Evolutionary conservation across 2,797 vertebrate species (phyloP).

Genomic region (Syncerus caffer): DNA sequence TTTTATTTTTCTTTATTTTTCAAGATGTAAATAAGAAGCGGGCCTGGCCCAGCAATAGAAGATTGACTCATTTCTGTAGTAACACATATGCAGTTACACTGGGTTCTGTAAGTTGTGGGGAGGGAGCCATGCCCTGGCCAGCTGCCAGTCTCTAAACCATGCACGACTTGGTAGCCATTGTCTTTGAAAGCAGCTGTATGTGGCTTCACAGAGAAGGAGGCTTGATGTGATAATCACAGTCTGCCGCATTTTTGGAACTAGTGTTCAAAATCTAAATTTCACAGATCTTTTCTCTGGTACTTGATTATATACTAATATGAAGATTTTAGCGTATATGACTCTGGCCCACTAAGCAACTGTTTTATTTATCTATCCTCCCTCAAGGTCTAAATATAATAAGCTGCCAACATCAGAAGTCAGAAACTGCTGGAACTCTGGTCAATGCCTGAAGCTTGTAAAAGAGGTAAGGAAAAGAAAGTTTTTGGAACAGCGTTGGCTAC

Average conservation of each 20-base stretch:
- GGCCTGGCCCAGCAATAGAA: background rate
- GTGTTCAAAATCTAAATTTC: conserved; percentile 14
- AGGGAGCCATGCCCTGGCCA: conserved; percentile 11
- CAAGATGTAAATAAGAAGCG: conserved; percentile 56
- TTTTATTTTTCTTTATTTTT: background rate
- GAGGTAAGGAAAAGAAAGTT: background rate
- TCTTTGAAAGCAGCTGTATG: conserved; percentile 25
- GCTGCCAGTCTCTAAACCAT: background rate
- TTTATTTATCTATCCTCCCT: background rate
- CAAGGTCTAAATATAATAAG: background rate
- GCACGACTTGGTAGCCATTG: background rate
- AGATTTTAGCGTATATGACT: background rate
- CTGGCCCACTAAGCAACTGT: background rate
- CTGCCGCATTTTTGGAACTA: conserved; percentile 9
- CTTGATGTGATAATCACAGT: background rate
- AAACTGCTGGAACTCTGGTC: background rate
- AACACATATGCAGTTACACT: conserved; percentile 42
- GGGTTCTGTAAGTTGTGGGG: background rate
- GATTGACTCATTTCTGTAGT: conserved; percentile 40
- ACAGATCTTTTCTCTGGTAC: conserved; percentile 16
- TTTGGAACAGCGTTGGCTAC: background rate
- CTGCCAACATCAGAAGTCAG: background rate
- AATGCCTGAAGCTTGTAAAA: background rate
- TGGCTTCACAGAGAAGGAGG: conserved; percentile 48
- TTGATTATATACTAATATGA: background rate